Percentiles rank a stretch among this genome's conserved stretches.
phyloP scores from a whole-genome alignment of 2,113 vertebrate genomes.

The Laticauda laticaudata region DNA sequence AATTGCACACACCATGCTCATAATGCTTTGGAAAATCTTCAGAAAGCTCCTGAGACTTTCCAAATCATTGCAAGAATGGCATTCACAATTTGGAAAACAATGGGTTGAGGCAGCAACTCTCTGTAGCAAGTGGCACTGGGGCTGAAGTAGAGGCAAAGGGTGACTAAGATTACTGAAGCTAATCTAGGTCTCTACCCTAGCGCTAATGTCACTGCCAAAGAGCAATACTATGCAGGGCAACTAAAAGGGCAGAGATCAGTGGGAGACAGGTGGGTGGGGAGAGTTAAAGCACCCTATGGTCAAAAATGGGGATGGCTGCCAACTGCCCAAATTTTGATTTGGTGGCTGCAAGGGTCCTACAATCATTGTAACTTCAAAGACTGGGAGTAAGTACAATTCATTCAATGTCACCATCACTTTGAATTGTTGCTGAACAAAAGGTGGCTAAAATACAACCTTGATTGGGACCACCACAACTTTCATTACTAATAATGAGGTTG shows the following conservation, averaged over 20 bases:
- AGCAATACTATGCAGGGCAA: neutral
- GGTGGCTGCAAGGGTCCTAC: neutral
- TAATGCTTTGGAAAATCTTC: neutral
- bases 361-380: neutral
- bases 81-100: neutral
- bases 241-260: neutral
- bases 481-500: neutral
- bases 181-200: neutral
- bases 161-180: neutral
- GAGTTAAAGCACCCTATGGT: neutral
- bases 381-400: neutral
- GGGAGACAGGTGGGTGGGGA: neutral
- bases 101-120: neutral
- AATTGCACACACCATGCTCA: neutral
- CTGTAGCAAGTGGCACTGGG: neutral
- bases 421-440: neutral
- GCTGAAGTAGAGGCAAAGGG: neutral
- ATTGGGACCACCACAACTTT: neutral
- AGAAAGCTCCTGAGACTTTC: neutral
- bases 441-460: neutral
- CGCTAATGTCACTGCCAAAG: neutral
- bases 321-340: neutral
- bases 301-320: neutral
- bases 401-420: neutral
- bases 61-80: neutral